Conservation (phyloP, 2,113 vertebrate genomes). For the Rhinoderma darwinii region DNA sequence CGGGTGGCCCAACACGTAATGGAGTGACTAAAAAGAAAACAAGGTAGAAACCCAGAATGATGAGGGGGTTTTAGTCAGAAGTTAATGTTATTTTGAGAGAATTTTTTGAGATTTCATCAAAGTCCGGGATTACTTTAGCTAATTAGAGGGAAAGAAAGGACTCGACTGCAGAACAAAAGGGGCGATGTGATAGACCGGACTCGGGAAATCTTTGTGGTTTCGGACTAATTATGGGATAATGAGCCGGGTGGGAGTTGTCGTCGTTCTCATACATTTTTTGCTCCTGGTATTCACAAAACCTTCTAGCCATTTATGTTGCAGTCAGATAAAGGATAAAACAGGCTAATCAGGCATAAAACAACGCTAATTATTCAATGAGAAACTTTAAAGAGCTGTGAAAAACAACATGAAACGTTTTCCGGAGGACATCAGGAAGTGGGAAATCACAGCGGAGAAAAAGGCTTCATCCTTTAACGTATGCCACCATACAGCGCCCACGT, state of each 20-base stretch:
- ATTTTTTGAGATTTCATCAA: constrained; percentile 6
- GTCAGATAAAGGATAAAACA: neutral
- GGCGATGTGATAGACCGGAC: neutral
- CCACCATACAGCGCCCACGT: too few relatives aligned
- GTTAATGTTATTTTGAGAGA: neutral
- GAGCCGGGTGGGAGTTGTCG: neutral
- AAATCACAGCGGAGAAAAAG: neutral
- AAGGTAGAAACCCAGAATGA: neutral
- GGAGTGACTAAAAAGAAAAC: neutral
- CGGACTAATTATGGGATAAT: neutral
- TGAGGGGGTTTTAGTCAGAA: neutral
- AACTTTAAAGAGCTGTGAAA: neutral
- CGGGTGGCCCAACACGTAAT: neutral
- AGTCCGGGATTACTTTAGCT: neutral
- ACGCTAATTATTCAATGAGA: neutral
- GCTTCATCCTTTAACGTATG: too few relatives aligned
- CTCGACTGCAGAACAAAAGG: constrained; percentile 12
- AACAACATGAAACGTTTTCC: neutral
- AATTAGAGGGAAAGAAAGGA: constrained; percentile 18
- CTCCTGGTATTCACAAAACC: neutral
- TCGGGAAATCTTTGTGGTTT: neutral
- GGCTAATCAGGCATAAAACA: neutral
- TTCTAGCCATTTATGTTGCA: neutral
- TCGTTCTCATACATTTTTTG: neutral
- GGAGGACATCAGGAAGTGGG: neutral